Evolutionary conservation across 2,888 invertebrate genomes (phyloP).

Genomic region (Enoplolaimus lenunculus): DNA sequence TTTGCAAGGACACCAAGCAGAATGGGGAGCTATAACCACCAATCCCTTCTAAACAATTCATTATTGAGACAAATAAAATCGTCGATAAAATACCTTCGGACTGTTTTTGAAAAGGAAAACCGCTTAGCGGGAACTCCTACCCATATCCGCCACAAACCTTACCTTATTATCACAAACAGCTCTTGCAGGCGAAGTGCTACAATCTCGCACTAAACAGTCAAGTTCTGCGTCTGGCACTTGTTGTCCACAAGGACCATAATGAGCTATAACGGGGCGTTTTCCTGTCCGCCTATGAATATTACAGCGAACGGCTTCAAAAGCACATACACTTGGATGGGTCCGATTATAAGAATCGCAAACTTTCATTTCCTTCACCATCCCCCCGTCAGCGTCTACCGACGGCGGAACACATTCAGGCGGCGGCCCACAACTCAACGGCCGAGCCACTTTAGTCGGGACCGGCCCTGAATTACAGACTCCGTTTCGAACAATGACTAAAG

Average conservation of each 20-base stretch:
- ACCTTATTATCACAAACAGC: background rate
- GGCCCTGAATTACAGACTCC: background rate
- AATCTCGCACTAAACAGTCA: background rate
- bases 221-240: background rate
- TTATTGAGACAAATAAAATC: no score
- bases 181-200: background rate
- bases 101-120: no score
- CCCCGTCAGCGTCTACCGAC: background rate
- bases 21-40: no score
- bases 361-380: background rate
- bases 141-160: no score
- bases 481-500: background rate
- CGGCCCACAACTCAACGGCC: background rate
- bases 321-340: constrained; percentile 11
- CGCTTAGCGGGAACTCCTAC: no score
- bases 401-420: background rate
- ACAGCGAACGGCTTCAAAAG: background rate
- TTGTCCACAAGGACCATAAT: background rate
- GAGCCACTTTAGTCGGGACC: background rate
- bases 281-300: background rate
- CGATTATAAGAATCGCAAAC: constrained; percentile 7
- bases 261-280: background rate
- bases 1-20: no score
- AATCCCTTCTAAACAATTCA: no score
- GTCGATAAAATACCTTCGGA: no score